These are phyloP conservation scores for Rhinophrynus dorsalis DNA, from an alignment of 2,797 vertebrate genomes.

Conservation along the genomic window DNA sequence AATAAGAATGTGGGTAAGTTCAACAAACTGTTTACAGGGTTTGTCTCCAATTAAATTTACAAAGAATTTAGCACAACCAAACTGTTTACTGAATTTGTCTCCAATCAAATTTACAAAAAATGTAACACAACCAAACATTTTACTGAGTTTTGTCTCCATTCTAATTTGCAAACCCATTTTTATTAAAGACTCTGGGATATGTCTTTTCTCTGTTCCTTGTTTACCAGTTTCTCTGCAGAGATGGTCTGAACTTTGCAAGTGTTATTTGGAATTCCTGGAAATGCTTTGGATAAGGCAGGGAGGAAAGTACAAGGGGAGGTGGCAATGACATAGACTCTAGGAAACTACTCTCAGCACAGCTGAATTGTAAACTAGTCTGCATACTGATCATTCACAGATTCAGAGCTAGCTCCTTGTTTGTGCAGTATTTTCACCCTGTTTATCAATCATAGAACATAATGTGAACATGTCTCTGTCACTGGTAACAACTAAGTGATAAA, in stretches of 20 bases:
- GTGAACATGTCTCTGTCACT: background rate
- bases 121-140: too few species aligned
- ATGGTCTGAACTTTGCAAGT: background rate
- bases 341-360: background rate
- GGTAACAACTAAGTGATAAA: background rate
- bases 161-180: too few species aligned
- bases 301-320: background rate
- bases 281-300: background rate
- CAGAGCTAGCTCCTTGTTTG: background rate
- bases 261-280: slow-evolving; percentile 17
- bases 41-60: too few species aligned
- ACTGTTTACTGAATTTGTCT: too few species aligned
- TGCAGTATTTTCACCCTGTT: background rate
- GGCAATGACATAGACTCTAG: background rate
- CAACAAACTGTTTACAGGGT: background rate
- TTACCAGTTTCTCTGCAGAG: slow-evolving; percentile 18
- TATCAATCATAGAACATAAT: background rate
- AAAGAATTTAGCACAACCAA: too few species aligned
- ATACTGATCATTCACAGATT: background rate
- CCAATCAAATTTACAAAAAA: too few species aligned
- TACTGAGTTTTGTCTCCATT: too few species aligned
- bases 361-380: background rate
- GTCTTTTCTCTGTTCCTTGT: background rate
- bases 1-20: background rate
- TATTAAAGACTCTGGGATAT: background rate